phyloP scores from a whole-genome alignment of 2,797 vertebrate genomes.

The Galagoides demidoff region DNA sequence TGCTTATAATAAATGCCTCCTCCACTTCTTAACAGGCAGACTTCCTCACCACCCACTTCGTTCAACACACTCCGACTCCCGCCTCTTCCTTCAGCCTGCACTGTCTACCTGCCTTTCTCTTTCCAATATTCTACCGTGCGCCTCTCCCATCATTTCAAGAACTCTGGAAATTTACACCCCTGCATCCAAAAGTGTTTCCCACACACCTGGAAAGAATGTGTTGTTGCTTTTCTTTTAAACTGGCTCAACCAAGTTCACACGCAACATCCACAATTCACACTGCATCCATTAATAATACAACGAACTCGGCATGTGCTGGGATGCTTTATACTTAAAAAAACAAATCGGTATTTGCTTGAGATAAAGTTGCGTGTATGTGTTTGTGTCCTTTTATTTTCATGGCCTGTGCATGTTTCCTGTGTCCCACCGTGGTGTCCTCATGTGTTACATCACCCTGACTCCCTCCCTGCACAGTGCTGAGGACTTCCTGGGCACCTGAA shows the following conservation, averaged over 20 bases:
- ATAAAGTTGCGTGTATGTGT: not conserved
- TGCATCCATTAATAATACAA: not conserved
- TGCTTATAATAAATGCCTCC: constrained; percentile 83
- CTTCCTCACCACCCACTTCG: constrained; percentile 80
- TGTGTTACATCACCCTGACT: not conserved
- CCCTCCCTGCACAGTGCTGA: not conserved
- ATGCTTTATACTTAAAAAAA: not conserved
- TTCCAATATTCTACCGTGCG: constrained; percentile 2
- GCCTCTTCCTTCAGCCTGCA: constrained; percentile 30
- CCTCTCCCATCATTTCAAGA: not conserved
- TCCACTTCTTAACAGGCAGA: constrained; percentile 79
- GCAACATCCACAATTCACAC: not conserved
- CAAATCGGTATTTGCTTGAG: not conserved
- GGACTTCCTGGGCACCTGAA: not conserved
- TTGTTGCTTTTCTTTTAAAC: not conserved
- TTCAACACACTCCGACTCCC: constrained; percentile 46
- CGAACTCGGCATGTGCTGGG: not conserved
- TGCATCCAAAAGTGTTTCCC: not conserved
- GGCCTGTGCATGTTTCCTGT: not conserved
- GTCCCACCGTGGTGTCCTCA: not conserved
- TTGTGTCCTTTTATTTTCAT: not conserved
- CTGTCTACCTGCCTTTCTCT: constrained; percentile 66
- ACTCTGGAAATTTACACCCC: not conserved
- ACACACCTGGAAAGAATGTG: not conserved
- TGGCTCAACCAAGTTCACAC: not conserved